These are phyloP conservation scores for Ectemnius continuus DNA, from an alignment of 2,888 invertebrate species.

Conservation along the genomic window DNA sequence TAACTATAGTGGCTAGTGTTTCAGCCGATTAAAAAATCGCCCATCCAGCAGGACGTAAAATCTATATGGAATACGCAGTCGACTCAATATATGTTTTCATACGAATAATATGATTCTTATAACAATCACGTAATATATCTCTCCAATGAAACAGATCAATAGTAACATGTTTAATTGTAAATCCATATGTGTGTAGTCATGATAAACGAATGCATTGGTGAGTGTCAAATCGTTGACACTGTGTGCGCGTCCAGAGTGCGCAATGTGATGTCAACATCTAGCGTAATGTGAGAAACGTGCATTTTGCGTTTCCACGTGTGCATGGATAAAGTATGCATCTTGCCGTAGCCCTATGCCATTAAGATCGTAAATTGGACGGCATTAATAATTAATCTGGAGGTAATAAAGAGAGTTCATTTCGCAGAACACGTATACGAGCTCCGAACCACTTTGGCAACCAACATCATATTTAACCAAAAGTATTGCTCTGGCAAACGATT, in stretches of 20 bases:
- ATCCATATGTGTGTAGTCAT: neutral
- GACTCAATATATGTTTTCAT: too few species aligned
- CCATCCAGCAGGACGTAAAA: too few species aligned
- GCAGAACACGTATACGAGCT: too few species aligned
- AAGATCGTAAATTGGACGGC: slow-evolving; percentile 6
- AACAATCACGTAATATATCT: too few species aligned
- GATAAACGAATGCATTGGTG: neutral
- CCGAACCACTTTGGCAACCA: too few species aligned
- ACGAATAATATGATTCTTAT: too few species aligned
- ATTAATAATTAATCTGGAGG: slow-evolving; percentile 9
- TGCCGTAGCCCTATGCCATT: slow-evolving; percentile 3
- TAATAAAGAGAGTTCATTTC: neutral
- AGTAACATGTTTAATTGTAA: too few species aligned
- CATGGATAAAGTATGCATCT: slow-evolving; percentile 31
- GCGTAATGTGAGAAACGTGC: slow-evolving; percentile 31
- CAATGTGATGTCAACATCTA: slow-evolving; percentile 44
- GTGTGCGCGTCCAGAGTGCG: slow-evolving; percentile 25
- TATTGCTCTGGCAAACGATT: too few species aligned
- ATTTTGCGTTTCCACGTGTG: slow-evolving; percentile 24
- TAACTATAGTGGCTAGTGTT: too few species aligned
- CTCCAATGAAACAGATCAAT: neutral
- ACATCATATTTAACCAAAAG: too few species aligned
- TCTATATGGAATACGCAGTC: too few species aligned
- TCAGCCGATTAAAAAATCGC: too few species aligned
- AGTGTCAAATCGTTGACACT: slow-evolving; percentile 20